Conservation (phyloP, 2,888 invertebrate genomes). For the Helobdella robusta region DNA sequence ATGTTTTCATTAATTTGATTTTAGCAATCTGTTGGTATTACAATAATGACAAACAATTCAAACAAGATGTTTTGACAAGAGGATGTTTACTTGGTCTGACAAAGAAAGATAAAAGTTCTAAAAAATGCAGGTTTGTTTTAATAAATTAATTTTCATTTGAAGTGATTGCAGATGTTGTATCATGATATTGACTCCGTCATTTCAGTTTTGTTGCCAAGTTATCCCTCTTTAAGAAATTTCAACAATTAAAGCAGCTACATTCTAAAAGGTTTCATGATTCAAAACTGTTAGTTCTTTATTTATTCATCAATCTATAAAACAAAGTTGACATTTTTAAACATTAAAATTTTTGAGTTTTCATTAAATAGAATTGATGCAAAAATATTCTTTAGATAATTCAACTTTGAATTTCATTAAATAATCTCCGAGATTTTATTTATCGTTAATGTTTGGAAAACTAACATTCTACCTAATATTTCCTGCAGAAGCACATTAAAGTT, state of each 20-base stretch:
- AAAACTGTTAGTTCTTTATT: neutral
- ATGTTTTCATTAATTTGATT: neutral
- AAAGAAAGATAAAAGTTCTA: neutral
- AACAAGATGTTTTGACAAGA: neutral
- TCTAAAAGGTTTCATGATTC: neutral
- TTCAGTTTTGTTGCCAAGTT: conserved; percentile 1
- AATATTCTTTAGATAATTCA: too few species aligned
- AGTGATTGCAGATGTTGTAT: too few species aligned
- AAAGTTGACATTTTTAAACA: neutral
- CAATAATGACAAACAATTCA: neutral
- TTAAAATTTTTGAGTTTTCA: too few species aligned
- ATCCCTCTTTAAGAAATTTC: conserved; percentile 3
- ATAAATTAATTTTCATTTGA: neutral
- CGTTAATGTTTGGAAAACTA: too few species aligned
- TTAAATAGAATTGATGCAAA: too few species aligned
- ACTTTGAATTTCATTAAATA: too few species aligned
- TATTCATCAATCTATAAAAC: neutral
- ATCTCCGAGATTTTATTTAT: too few species aligned
- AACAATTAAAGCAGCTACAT: neutral
- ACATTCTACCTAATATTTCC: too few species aligned
- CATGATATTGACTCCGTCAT: too few species aligned
- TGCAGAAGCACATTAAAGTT: neutral
- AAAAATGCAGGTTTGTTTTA: neutral
- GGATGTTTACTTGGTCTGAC: conserved; percentile 4
- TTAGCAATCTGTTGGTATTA: conserved; percentile 14